These are phyloP conservation scores for Oreochromis niloticus DNA, from an alignment of 2,113 vertebrate genomes.

Conservation along the genomic window DNA sequence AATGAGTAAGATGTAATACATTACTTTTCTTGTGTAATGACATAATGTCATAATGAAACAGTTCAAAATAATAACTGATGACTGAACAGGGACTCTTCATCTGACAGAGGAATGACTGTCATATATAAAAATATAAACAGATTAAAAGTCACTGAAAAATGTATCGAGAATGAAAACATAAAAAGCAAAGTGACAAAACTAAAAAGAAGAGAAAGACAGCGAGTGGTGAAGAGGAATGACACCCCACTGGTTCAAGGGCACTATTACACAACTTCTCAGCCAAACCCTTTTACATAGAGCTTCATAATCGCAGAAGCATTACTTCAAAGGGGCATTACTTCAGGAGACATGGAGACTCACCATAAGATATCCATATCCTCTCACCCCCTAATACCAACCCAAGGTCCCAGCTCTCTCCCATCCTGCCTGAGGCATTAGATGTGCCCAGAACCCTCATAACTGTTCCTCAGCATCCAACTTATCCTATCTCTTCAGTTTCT, in stretches of 20 bases:
- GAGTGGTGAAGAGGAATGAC: neutral
- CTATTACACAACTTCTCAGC: constrained; percentile 42
- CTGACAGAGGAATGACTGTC: neutral
- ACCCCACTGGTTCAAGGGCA: constrained; percentile 40
- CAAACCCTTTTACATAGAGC: constrained; percentile 14
- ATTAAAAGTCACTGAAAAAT: neutral
- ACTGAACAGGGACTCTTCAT: neutral
- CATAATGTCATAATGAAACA: neutral
- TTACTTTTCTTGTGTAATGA: neutral
- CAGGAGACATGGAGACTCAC: neutral
- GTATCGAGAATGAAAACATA: neutral
- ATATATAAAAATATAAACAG: neutral
- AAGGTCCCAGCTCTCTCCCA: neutral
- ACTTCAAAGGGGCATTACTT: constrained; percentile 9
- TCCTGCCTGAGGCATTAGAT: neutral
- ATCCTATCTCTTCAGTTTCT: neutral
- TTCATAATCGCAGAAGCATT: constrained; percentile 20
- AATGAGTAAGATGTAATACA: neutral
- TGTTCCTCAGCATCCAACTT: neutral
- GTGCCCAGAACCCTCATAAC: neutral
- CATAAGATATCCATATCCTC: neutral
- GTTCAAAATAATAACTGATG: neutral
- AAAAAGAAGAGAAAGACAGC: neutral
- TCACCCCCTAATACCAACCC: neutral
- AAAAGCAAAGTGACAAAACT: constrained; percentile 12